Evolutionary conservation across 1,140 invertebrate genomes (phyloP), one percentile per base, ranked within the genome.

Genomic region (Procambarus virginalis): DNA sequence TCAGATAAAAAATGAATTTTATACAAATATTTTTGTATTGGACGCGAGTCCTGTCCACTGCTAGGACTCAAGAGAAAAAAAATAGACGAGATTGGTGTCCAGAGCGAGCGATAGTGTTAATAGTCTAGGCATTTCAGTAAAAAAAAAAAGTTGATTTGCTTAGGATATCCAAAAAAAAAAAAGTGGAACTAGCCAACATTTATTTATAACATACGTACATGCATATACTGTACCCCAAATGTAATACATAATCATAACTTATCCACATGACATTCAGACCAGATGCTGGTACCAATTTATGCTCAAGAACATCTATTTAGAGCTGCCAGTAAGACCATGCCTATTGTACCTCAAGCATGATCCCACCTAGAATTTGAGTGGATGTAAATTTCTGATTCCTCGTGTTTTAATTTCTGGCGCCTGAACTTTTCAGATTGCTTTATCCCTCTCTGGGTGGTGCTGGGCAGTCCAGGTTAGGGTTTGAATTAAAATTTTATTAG

Each of bases 391-490:
- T 73, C 68, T 34, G 60, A 73, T 73, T 34, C 5, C 68, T 22
- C 22, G 22, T 79, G 48, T 49, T 79, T 79, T 79, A 34, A 49
- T 55, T 79, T 49, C 46, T 79, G n/a, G 34, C 20, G 48, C 77
- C 51, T 79, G 46, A 79, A 14, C 75, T 79, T 51, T 77, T n/a
- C 17, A 51, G 20, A n/a, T 49, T 48, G 46, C 48, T 79, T 79
- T 49, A 79, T 55, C 77, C 51, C 34, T 22, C 48, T 34, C 51
- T 34, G 14, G 77, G 49, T 51, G 48, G 77, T 48, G 51, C 77
- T 79, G 48, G 77, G 77, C 77, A 55, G 77, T 79, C 77, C 77
- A 79, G 77, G 77, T 79, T 55, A 79, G 77, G 77, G 77, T 79
- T 73, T 73, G 34, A 73, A 73, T 14, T n/a, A 73, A 73, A 34